A percentile compares a stretch with the other conserved stretches of the same genome.
phyloP scores from a whole-genome alignment of 2,888 invertebrate genomes.

The Plutella xylostella region DNA sequence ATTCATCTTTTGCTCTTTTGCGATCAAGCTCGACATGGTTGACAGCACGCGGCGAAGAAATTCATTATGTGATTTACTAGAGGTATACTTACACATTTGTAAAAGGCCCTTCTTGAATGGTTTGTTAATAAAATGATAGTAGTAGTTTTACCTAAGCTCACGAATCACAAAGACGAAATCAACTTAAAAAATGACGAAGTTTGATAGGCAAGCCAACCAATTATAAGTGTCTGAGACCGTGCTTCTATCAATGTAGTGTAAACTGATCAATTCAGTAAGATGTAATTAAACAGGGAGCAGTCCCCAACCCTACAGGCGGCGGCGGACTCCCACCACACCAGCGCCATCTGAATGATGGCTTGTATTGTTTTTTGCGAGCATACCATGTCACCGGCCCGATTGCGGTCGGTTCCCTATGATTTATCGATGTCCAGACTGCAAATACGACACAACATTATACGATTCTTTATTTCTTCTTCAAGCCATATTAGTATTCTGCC shows the following conservation, averaged over 20 bases:
- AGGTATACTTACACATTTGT: too few relatives aligned
- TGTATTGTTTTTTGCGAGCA: slow-evolving; percentile 65
- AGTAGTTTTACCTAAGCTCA: too few relatives aligned
- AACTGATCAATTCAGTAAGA: too few relatives aligned
- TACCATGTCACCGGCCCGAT: slow-evolving; percentile 68
- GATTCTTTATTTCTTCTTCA: slow-evolving; percentile 68
- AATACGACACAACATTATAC: slow-evolving; percentile 67
- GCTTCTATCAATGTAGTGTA: too few relatives aligned
- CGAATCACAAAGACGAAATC: too few relatives aligned
- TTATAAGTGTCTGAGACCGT: too few relatives aligned
- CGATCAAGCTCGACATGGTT: slow-evolving; percentile 41
- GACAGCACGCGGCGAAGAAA: slow-evolving; percentile 23
- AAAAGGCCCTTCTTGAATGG: too few relatives aligned
- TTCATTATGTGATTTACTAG: too few relatives aligned
- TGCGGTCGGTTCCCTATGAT: slow-evolving; percentile 67
- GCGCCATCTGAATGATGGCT: slow-evolving; percentile 62
- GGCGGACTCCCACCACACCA: slow-evolving; percentile 58
- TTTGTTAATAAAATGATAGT: too few relatives aligned
- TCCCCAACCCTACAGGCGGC: slow-evolving; percentile 36
- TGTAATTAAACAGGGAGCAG: too few relatives aligned
- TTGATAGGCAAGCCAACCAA: too few relatives aligned
- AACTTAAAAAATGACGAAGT: too few relatives aligned
- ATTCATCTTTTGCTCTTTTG: slow-evolving; percentile 31
- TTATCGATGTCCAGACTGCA: slow-evolving; percentile 68
- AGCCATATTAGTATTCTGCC: slow-evolving; percentile 66